phyloP scores from a whole-genome alignment of 2,113 vertebrate genomes.

The Crotalus tigris region DNA sequence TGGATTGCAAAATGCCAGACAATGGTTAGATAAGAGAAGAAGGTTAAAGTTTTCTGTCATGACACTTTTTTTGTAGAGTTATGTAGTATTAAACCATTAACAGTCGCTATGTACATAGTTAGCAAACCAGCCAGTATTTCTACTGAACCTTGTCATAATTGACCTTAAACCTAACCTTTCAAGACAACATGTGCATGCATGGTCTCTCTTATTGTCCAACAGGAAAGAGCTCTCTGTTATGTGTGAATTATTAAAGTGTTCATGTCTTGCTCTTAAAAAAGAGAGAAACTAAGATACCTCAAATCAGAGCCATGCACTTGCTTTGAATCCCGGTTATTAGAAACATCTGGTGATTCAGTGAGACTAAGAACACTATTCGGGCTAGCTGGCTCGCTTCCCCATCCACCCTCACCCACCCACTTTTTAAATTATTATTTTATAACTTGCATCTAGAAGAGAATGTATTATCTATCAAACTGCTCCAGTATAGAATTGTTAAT shows the following conservation, averaged over 20 bases:
- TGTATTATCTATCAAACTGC: slow-evolving; percentile 41
- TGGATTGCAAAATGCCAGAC: background rate
- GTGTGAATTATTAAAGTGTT: background rate
- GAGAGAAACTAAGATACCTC: background rate
- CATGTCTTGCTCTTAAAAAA: background rate
- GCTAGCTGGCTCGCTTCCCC: background rate
- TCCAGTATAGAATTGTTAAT: slow-evolving; percentile 49
- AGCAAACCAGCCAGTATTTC: background rate
- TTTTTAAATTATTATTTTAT: slow-evolving; percentile 40
- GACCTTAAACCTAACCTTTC: background rate
- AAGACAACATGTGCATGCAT: background rate
- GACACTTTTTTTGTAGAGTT: background rate
- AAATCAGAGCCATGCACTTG: background rate
- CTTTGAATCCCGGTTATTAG: slow-evolving; percentile 32
- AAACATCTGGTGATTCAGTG: slow-evolving; percentile 53
- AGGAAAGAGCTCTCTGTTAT: background rate
- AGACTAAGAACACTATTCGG: background rate
- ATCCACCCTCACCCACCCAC: background rate
- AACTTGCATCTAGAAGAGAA: slow-evolving; percentile 19
- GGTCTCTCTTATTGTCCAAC: background rate
- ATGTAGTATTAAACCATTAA: background rate
- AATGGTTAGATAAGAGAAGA: background rate
- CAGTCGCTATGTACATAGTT: background rate
- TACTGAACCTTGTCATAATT: background rate
- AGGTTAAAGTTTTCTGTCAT: background rate